Evolutionary conservation across 2,797 vertebrate species (phyloP).

Genomic region (Steatocranus sp.): DNA sequence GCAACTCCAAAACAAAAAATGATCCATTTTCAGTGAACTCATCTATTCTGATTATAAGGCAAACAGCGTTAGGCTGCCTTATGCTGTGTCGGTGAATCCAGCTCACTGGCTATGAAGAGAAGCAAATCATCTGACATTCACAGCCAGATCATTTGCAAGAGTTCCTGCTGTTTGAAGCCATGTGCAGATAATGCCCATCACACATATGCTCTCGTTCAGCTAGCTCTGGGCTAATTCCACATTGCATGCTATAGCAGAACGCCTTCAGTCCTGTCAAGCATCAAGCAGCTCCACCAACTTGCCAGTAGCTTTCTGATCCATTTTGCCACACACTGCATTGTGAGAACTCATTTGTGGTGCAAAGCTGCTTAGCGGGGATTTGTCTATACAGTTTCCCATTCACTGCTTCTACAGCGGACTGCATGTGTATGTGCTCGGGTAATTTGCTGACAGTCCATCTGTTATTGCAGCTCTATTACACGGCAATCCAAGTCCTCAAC

Average conservation of each 20-base stretch:
- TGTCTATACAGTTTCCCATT: constrained; percentile 48
- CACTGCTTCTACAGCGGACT: constrained; percentile 9
- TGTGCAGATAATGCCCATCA: constrained; percentile 32
- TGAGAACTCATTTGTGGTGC: constrained; percentile 49
- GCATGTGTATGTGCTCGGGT: neutral
- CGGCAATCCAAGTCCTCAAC: neutral
- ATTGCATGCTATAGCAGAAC: neutral
- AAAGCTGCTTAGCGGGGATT: constrained; percentile 73
- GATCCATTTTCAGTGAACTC: neutral
- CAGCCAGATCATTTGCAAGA: constrained; percentile 22
- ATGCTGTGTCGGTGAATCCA: neutral
- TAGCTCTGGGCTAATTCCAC: constrained; percentile 27
- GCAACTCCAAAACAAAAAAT: neutral
- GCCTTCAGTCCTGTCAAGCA: constrained; percentile 1
- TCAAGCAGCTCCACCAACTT: constrained; percentile 1
- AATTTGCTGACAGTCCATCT: constrained; percentile 32
- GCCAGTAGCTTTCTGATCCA: constrained; percentile 25
- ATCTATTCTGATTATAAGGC: neutral
- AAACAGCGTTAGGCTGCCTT: neutral
- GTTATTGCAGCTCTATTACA: constrained; percentile 26
- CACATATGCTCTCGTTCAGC: constrained; percentile 24
- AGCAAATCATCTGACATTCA: constrained; percentile 46
- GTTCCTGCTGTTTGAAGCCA: constrained; percentile 14
- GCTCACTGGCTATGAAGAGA: constrained; percentile 1
- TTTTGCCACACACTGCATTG: constrained; percentile 26